Conservation (phyloP, 2,113 vertebrate genomes). For the Pachyramphus minor region DNA sequence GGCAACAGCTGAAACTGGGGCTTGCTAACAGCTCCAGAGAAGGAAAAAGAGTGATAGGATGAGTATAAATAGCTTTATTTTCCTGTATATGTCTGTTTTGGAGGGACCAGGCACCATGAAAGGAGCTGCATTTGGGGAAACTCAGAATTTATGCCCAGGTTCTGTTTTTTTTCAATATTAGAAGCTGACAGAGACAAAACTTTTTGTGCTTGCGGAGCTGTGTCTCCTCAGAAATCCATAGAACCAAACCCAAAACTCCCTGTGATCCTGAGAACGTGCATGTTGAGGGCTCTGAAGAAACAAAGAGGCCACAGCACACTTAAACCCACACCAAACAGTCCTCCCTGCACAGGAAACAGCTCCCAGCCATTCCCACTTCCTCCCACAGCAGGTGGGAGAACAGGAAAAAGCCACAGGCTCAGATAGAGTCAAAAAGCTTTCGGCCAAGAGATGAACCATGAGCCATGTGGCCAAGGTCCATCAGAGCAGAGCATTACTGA, state of each 20-base stretch:
- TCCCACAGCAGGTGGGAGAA: not conserved
- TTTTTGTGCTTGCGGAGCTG: not conserved
- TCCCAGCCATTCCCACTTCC: not conserved
- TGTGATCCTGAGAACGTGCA: not conserved
- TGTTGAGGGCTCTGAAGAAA: not conserved
- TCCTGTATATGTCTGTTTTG: not conserved
- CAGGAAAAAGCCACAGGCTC: not conserved
- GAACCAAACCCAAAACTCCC: not conserved
- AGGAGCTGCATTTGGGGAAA: not conserved
- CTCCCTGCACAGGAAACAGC: not conserved
- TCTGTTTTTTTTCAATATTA: not conserved
- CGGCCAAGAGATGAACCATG: not conserved
- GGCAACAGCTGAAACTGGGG: not conserved
- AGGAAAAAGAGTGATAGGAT: not conserved
- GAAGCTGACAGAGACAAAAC: not conserved
- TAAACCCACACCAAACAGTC: not conserved
- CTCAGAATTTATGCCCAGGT: not conserved
- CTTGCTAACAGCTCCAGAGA: not conserved
- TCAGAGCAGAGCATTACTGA: not conserved
- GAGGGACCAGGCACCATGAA: not conserved
- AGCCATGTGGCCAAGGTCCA: rapidly evolving
- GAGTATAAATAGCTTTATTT: not conserved
- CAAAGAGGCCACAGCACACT: not conserved
- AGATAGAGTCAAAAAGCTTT: not conserved
- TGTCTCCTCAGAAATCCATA: not conserved